Base-by-base conservation (phyloP, 2,797 vertebrate genomes). In the Eidolon dupreanum region DNA sequence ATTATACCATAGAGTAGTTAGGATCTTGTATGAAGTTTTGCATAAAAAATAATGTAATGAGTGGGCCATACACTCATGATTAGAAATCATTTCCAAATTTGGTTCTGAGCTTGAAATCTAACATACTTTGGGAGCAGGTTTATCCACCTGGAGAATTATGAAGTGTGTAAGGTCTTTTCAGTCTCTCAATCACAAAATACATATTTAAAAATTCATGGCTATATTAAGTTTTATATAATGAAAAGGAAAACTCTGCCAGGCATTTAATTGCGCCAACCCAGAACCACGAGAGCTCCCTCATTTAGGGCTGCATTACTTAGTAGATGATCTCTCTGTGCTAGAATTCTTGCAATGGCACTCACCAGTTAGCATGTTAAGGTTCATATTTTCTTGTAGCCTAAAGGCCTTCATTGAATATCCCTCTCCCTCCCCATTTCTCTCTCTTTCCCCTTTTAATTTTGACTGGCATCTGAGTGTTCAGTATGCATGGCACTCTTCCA, bases 21-120 rank as follows among this genome's bases (percentile, higher is more conserved):
- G 55, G 15, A 71, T 49, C 38, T 74, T 73, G 4, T 57, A 8
- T 79, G 12, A 65, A 55, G 28, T 88, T 61, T 31, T 59, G 24
- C 73, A 43, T 79, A 38, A 9, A 53, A 66, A 33, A 49, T 16
- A 49, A 49, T 49, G 49, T 49, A 16, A 49, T 49, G 49, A 49
- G 15, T 49, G 61, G 6, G 46, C n/a, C 12, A 81, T 38, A 13
- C 0, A 53, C 2, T 83, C 16, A 75, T 33, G 63, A 92, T 85
- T 74, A 96, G 57, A 84, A 66, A 66, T 53, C 38, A 1, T 78
- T 95, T 89, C 43, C 57, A 92, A 74, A 74, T 61, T 57, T 57
- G 15, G 28, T 74, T 89, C 38, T 93, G 53, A 15, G 59, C 5
- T 86, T 74, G 12, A 88, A 65, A 71, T 89, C 24, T 17, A 73